Conservation (phyloP, 2,113 vertebrate genomes). For the Paradisaea rubra region DNA sequence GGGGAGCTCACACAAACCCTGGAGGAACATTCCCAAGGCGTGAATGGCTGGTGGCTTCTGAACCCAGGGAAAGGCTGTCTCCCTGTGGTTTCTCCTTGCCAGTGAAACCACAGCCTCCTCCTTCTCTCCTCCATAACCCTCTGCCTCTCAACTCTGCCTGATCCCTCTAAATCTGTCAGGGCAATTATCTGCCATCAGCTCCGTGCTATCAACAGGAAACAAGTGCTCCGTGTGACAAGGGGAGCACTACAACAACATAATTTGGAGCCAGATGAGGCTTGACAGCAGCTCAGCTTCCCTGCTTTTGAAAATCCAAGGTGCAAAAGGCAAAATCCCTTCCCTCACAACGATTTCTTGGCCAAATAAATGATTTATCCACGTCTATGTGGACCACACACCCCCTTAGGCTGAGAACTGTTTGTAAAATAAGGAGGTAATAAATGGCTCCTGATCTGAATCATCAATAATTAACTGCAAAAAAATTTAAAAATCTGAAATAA, state of each 20-base stretch:
- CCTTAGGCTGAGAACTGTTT: background rate
- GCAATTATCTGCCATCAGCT: background rate
- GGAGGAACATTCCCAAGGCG: background rate
- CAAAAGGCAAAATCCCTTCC: background rate
- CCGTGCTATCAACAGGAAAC: background rate
- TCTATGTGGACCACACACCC: background rate
- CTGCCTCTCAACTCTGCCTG: background rate
- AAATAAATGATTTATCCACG: background rate
- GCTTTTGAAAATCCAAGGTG: background rate
- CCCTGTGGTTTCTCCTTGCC: background rate
- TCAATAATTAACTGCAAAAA: constrained; percentile 62
- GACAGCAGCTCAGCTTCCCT: background rate
- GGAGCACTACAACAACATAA: background rate
- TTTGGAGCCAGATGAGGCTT: background rate
- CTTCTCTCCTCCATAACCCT: background rate
- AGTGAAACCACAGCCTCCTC: background rate
- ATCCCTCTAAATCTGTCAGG: background rate
- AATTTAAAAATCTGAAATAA: constrained; percentile 3
- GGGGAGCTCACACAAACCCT: background rate
- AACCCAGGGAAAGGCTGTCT: background rate
- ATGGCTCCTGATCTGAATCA: constrained; percentile 40
- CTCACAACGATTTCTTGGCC: background rate
- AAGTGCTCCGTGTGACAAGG: background rate
- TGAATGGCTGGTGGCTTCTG: background rate
- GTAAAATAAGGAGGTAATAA: constrained; percentile 55